phyloP scores from a whole-genome alignment of 2,797 vertebrate genomes.

The Sebastes variabilis region DNA sequence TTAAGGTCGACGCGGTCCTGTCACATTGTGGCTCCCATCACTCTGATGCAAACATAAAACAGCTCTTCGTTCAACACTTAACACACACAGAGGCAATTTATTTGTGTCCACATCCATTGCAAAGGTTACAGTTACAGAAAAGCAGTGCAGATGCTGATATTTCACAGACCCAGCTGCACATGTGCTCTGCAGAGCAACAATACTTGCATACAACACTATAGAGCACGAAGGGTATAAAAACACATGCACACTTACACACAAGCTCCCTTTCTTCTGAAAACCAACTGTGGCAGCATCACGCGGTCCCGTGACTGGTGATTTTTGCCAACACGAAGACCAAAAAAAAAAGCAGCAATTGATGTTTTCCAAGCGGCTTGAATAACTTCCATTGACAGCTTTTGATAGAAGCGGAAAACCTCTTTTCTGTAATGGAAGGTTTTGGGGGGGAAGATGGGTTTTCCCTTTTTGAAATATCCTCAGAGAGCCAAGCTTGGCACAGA shows the following conservation, averaged over 20 bases:
- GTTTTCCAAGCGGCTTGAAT: slow-evolving; percentile 69
- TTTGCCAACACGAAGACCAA: slow-evolving; percentile 63
- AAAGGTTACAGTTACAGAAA: slow-evolving; percentile 37
- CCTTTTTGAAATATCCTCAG: slow-evolving; percentile 55
- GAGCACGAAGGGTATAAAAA: slow-evolving; percentile 17
- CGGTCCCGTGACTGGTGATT: slow-evolving; percentile 45
- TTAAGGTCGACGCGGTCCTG: slow-evolving; percentile 43
- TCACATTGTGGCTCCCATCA: slow-evolving; percentile 56
- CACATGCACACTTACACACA: slow-evolving; percentile 6
- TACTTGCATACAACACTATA: slow-evolving; percentile 21
- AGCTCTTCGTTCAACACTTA: slow-evolving; percentile 49
- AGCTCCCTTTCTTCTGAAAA: slow-evolving; percentile 47
- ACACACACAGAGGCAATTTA: slow-evolving; percentile 9
- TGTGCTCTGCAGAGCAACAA: slow-evolving; percentile 46
- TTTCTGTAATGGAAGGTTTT: slow-evolving; percentile 68
- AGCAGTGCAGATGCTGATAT: slow-evolving; percentile 43
- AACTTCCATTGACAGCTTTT: slow-evolving; percentile 66
- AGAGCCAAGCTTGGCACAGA: slow-evolving; percentile 65
- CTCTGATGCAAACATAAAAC: slow-evolving; percentile 50
- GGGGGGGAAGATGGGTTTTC: slow-evolving; percentile 56
- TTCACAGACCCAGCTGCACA: slow-evolving; percentile 47
- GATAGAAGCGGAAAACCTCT: slow-evolving; percentile 65
- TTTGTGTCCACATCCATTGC: slow-evolving; percentile 31
- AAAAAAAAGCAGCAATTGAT: slow-evolving; percentile 44
- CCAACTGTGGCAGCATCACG: slow-evolving; percentile 37